These are phyloP conservation scores for Anastatus disparis DNA, from an alignment of 1,140 invertebrate species.

Conservation along the genomic window DNA sequence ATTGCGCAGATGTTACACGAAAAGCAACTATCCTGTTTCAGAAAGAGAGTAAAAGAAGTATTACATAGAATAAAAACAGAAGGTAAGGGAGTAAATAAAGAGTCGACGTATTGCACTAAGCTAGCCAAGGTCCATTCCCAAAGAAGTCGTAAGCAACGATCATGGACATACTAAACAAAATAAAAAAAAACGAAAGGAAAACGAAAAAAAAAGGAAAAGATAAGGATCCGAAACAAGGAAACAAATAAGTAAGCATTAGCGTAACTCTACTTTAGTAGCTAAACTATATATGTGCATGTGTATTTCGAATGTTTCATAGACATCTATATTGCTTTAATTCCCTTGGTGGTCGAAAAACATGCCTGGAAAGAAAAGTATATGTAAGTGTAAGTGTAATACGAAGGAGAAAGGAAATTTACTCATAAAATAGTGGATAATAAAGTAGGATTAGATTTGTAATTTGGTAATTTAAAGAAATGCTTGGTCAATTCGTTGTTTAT, in stretches of 20 bases:
- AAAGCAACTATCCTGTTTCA: conserved; percentile 23
- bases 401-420: background rate
- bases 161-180: too few species aligned
- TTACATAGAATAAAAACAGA: background rate
- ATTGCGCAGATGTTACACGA: conserved; percentile 22
- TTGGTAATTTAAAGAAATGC: conserved; percentile 14
- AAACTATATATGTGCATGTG: too few species aligned
- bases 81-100: too few species aligned
- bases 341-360: background rate
- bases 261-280: conserved; percentile 59
- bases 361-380: too few species aligned
- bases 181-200: too few species aligned
- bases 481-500: background rate
- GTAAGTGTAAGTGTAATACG: too few species aligned
- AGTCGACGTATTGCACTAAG: too few species aligned
- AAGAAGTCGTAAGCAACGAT: conserved; percentile 60
- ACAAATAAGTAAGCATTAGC: conserved; percentile 64
- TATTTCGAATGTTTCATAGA: conserved; percentile 22
- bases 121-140: conserved; percentile 43
- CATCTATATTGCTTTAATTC: conserved; percentile 41
- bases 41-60: too few species aligned
- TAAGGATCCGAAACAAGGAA: too few species aligned
- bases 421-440: conserved; percentile 28
- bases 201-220: too few species aligned
- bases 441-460: conserved; percentile 33